These are phyloP conservation scores for Zosterops hypoxanthus DNA, from an alignment of 2,113 vertebrate genomes.

Conservation along the genomic window DNA sequence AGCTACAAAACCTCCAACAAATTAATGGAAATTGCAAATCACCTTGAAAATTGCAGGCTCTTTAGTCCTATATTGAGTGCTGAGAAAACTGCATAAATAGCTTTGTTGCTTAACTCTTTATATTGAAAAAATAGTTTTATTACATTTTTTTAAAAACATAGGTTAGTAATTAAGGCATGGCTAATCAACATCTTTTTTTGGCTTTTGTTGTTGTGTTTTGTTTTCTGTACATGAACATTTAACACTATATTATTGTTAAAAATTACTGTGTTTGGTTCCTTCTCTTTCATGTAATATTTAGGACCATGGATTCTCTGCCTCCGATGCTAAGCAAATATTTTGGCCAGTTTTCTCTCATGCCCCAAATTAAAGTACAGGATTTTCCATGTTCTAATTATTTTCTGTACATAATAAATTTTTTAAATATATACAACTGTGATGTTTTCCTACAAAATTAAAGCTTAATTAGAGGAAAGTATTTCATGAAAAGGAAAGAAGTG, in stretches of 20 bases:
- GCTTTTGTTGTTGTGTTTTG: not conserved
- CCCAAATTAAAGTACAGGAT: not conserved
- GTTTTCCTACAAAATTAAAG: not conserved
- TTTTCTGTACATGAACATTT: not conserved
- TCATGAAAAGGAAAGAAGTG: not conserved
- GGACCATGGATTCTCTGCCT: not conserved
- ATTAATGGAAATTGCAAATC: constrained; percentile 65
- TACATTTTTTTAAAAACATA: not conserved
- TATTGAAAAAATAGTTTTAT: constrained; percentile 10
- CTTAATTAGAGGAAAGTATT: not conserved
- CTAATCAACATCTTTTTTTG: not conserved
- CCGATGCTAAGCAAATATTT: not conserved
- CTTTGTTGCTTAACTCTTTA: not conserved
- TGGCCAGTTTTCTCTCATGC: not conserved
- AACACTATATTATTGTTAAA: not conserved
- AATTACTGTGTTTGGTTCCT: not conserved
- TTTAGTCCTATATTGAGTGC: constrained; percentile 21
- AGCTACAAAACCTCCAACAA: constrained; percentile 58
- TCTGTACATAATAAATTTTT: not conserved
- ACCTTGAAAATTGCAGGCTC: constrained; percentile 66
- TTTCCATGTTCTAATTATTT: not conserved
- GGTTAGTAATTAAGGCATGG: not conserved
- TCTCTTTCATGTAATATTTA: not conserved
- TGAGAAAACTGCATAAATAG: constrained; percentile 36
- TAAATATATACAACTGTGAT: accelerated